A percentile compares a stretch with the other conserved stretches of the same genome.
Evolutionary conservation across 2,888 invertebrate genomes (phyloP).

Genomic region (Drosophila barbarae): DNA sequence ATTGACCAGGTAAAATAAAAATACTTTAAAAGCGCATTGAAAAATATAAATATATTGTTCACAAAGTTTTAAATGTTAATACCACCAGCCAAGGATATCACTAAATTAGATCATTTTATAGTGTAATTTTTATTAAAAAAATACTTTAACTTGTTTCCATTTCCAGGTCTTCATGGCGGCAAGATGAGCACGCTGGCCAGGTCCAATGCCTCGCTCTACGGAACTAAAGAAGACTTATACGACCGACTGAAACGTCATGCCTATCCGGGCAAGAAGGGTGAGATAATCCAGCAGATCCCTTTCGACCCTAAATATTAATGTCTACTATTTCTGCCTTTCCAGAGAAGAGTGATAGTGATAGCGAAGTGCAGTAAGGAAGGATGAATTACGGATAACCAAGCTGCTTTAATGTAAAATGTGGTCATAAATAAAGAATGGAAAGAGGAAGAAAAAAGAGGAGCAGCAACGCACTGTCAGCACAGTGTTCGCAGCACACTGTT

Average conservation of each 20-base stretch:
- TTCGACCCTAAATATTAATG: background rate
- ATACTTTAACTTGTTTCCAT: background rate
- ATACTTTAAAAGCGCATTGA: background rate
- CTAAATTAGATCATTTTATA: background rate
- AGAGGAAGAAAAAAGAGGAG: constrained; percentile 6
- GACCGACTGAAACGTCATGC: constrained; percentile 97
- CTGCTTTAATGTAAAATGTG: constrained; percentile 74
- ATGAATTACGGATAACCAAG: constrained; percentile 44
- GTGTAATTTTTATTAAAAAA: background rate
- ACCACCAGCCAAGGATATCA: background rate
- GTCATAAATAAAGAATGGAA: constrained; percentile 58
- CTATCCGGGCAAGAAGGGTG: constrained; percentile 96
- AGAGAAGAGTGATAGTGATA: constrained; percentile 97
- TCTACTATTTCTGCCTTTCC: constrained; percentile 54
- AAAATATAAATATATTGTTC: background rate
- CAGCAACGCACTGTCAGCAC: constrained; percentile 30
- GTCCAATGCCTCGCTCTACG: constrained; percentile 95
- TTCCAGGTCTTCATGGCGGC: constrained; percentile 88
- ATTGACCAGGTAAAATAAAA: background rate
- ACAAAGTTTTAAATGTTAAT: too few species aligned
- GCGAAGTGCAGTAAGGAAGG: constrained; percentile 89
- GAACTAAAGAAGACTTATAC: constrained; percentile 96
- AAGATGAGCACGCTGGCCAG: constrained; percentile 96
- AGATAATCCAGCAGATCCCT: constrained; percentile 48
- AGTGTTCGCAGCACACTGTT: constrained; percentile 59